Conservation (phyloP, 1,140 invertebrate genomes). For the Eumeta japonica region DNA sequence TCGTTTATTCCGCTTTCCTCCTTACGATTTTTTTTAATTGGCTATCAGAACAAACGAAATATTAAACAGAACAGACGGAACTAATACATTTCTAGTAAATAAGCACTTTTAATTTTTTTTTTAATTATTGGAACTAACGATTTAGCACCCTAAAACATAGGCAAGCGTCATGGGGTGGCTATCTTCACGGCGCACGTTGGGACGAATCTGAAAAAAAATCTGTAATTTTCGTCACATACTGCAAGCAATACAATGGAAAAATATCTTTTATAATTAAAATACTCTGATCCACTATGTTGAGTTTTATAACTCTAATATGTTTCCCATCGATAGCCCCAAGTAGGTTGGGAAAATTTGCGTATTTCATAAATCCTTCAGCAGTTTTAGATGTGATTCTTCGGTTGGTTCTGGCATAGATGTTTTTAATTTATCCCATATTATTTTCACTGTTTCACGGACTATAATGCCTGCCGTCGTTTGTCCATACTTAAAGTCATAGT, state of each 20-base stretch:
- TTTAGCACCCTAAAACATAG: conserved; percentile 21
- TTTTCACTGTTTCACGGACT: conserved; percentile 14
- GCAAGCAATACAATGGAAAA: conserved; percentile 46
- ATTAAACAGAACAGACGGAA: too few species aligned
- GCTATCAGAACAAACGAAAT: too few species aligned
- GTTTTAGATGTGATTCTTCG: too few species aligned
- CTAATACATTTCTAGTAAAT: conserved; percentile 20
- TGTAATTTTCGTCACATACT: conserved; percentile 25
- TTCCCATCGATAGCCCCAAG: conserved; percentile 21
- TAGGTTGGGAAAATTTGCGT: conserved; percentile 18
- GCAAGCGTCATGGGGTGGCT: conserved; percentile 26
- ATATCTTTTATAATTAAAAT: conserved; percentile 43
- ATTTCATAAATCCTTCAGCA: conserved; percentile 16
- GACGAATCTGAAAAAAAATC: conserved; percentile 29
- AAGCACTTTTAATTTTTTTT: conserved; percentile 50
- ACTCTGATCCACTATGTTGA: conserved; percentile 24
- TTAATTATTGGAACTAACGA: conserved; percentile 20
- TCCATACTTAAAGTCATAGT: conserved; percentile 9
- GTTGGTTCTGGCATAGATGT: too few species aligned
- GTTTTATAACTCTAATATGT: too few species aligned
- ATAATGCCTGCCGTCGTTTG: conserved; percentile 12
- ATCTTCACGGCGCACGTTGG: conserved; percentile 26
- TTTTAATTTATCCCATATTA: too few species aligned
- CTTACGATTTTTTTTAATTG: too few species aligned
- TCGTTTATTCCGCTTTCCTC: conserved; percentile 11